Evolutionary conservation across 1,140 invertebrate species (phyloP).

Genomic region (Lineus longissimus): DNA sequence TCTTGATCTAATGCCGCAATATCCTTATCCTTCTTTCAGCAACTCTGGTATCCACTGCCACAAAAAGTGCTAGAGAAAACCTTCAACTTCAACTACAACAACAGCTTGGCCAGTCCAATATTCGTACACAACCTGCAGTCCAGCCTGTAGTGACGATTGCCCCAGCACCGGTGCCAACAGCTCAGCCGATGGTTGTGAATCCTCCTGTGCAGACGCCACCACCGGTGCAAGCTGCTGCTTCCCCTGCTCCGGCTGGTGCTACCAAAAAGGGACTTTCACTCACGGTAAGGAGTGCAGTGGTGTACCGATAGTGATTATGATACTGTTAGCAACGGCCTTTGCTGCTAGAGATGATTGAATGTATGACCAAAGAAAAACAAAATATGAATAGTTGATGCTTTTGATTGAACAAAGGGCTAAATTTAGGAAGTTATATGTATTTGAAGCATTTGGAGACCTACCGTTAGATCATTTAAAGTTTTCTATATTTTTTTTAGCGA

Average conservation of each 20-base stretch:
- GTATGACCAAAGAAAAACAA: no score
- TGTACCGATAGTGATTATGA: no score
- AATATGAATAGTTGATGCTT: no score
- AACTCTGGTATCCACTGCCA: conserved; percentile 22
- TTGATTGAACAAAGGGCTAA: no score
- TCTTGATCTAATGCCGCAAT: no score
- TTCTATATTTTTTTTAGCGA: conserved; percentile 56
- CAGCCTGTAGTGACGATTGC: conserved; percentile 41
- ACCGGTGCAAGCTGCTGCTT: conserved; percentile 8
- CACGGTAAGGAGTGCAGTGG: conserved; percentile 64
- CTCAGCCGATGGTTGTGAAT: not conserved
- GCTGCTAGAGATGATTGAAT: no score
- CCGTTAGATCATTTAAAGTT: no score
- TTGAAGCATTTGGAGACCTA: no score
- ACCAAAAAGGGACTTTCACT: conserved; percentile 67
- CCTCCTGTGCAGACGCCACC: conserved; percentile 11
- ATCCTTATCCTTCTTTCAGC: no score
- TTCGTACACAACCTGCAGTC: conserved; percentile 21
- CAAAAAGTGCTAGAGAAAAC: conserved; percentile 42
- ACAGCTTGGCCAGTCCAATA: conserved; percentile 43
- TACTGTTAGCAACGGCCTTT: no score
- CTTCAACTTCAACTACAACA: conserved; percentile 47
- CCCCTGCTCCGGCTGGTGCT: conserved; percentile 6
- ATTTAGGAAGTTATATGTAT: no score
- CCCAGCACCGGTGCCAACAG: conserved; percentile 27